Base-by-base conservation (phyloP, 2,113 vertebrate species). In the Suncus etruscus region DNA sequence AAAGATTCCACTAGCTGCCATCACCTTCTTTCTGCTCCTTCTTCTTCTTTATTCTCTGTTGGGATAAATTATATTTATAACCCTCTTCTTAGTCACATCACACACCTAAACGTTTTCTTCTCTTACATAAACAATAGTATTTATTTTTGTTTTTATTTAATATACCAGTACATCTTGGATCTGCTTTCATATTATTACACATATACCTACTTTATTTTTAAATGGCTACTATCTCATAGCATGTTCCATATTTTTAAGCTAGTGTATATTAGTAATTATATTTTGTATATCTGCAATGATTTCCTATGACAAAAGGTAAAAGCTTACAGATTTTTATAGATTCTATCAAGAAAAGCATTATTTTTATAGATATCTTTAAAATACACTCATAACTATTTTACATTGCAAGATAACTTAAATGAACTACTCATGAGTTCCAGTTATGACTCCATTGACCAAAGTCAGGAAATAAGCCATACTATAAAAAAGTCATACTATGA, bases 61-160 rank as follows among this genome's bases (percentile, higher is more conserved):
- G 18, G 51, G 68, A 63, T 18, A 54, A 77, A 15, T 58, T 20
- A 7, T 25, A 3, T 63, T 66, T 74, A 45, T 65, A 25, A 74
- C 8, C 16, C 10, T 58, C 75, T 80, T 68, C 45, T n/a, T 39
- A 24, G 50, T 85, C 66, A 73, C 14, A 70, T 22, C 25, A 61
- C 58, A 24, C 16, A 6, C 16, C 9, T 16, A 47, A 0, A 47
- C 15, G 72, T 83, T 63, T 63, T 16, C 10, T 50, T 63, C 80
- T 70, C 27, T 76, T 69, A 32, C 54, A 75, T 20, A 86, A 91
- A 88, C 79, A 76, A 83, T n/a, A 77, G 84, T 85, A 25, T 15
- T 80, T 7, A 72, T 66, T 25, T 18, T 81, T 31, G n/a, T 8
- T 81, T 80, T 9, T 66, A 77, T 72, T 86, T 51, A 32, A 65